Base-by-base conservation (phyloP, 2,113 vertebrate species). In the Mixornis gularis region DNA sequence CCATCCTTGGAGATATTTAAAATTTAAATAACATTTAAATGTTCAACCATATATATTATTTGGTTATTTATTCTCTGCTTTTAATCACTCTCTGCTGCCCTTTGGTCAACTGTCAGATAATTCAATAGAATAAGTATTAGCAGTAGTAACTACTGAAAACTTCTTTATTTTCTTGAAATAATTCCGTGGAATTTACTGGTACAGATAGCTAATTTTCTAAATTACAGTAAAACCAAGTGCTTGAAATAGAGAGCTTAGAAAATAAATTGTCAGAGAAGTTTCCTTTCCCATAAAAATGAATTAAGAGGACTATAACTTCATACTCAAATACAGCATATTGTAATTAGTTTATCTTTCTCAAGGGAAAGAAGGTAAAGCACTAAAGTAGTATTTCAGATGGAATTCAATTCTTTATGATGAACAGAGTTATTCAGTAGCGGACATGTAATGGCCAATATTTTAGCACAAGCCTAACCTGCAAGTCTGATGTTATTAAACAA, bases 341-440 rank as follows among this genome's bases (percentile, higher is more conserved):
- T 87, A 90, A 92, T 83, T 89, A 87, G 56, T 89, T 86, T 71
- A 13, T 64, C 16, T 72, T 92, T 89, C 78, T 91, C 46, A 38
- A 78, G 70, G 78, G 78, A 83, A 79, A 82, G 82, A 85, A 82
- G 32, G 34, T 49, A 62, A 90, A 92, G 27, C 32, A 62, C 32
- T 87, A 27, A 53, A 48, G 15, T 46, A 87, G 17, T 60, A 84
- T 85, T 90, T 85, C 52, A 38, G 53, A 53, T 60, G 56, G 27
- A 43, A 66, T 88, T 81, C 25, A 79, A 4, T 72, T 84, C 17
- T 72, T 93, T 82, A 13, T 64, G 70, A 56, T 73, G 58, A 72
- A 68, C 34, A 51, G 7, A 69, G 51, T 30, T 87, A 38, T 49
- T 51, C 64, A 44, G 41, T 13, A 2, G 2, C 44, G 79, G 49